Conservation (phyloP, 2,797 vertebrate genomes). For the Fringilla coelebs region DNA sequence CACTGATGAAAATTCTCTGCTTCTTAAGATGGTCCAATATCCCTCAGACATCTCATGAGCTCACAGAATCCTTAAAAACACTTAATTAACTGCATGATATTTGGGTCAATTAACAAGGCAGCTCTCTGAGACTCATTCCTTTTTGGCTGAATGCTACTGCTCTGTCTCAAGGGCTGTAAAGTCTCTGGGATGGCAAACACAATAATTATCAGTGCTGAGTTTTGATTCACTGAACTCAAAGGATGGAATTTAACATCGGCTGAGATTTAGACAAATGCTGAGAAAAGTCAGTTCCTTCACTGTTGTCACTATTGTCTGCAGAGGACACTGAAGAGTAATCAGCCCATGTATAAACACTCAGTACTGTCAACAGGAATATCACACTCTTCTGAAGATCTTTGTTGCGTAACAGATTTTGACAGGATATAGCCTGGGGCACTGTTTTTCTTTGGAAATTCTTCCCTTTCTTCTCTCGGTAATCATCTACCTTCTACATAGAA, state of each 20-base stretch:
- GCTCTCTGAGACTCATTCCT: neutral
- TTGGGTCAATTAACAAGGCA: neutral
- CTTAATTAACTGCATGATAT: neutral
- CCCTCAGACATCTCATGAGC: neutral
- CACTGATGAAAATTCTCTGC: neutral
- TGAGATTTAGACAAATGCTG: neutral
- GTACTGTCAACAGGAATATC: neutral
- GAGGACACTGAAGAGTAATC: neutral
- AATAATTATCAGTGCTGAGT: neutral
- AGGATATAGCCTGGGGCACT: neutral
- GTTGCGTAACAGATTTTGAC: neutral
- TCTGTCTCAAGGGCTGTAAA: neutral
- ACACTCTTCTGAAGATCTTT: neutral
- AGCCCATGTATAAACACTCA: neutral
- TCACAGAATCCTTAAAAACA: neutral
- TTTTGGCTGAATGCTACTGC: neutral
- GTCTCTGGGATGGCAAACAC: neutral
- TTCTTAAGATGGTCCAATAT: neutral
- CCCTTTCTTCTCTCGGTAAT: neutral
- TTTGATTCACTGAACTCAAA: slow-evolving; percentile 18
- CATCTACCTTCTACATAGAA: neutral
- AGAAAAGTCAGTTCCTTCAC: neutral
- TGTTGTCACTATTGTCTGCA: neutral
- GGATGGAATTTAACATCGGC: neutral
- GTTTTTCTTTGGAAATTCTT: slow-evolving; percentile 17